Evolutionary conservation across 2,797 vertebrate species (phyloP).

Genomic region (Channa striata): DNA sequence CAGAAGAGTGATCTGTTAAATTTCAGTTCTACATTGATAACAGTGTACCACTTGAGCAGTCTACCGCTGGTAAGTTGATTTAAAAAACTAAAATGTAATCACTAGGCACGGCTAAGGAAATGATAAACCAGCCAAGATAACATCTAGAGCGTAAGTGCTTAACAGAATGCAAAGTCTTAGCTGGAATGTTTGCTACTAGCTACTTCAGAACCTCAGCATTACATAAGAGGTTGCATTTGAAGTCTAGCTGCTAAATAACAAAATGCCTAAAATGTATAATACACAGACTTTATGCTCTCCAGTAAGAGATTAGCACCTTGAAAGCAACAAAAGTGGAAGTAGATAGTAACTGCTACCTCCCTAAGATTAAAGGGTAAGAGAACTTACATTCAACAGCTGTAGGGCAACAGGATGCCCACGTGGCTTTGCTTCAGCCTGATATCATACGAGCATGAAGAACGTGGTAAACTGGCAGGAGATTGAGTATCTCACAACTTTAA

Average conservation of each 20-base stretch:
- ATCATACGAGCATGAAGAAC: constrained; percentile 1
- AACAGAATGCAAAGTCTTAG: not conserved
- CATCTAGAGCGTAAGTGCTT: not conserved
- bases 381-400: constrained; percentile 29
- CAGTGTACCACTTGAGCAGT: not conserved
- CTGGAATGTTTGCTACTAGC: not conserved
- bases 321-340: not conserved
- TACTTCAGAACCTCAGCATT: not conserved
- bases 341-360: not conserved
- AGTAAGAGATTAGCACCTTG: not conserved
- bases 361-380: not conserved
- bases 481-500: not conserved
- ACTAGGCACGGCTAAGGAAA: not conserved
- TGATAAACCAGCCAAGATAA: not conserved
- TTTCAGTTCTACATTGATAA: not conserved
- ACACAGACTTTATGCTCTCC: not conserved
- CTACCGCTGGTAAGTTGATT: not conserved
- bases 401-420: constrained; percentile 16
- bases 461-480: not conserved
- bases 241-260: constrained; percentile 3
- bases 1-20: not conserved
- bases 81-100: not conserved
- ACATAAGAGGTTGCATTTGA: not conserved
- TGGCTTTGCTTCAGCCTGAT: constrained; percentile 4
- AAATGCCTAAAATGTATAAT: not conserved